Evolutionary conservation across 2,113 vertebrate genomes (phyloP), one percentile per base, ranked within the genome.

Genomic region (Triplophysa rosa): DNA sequence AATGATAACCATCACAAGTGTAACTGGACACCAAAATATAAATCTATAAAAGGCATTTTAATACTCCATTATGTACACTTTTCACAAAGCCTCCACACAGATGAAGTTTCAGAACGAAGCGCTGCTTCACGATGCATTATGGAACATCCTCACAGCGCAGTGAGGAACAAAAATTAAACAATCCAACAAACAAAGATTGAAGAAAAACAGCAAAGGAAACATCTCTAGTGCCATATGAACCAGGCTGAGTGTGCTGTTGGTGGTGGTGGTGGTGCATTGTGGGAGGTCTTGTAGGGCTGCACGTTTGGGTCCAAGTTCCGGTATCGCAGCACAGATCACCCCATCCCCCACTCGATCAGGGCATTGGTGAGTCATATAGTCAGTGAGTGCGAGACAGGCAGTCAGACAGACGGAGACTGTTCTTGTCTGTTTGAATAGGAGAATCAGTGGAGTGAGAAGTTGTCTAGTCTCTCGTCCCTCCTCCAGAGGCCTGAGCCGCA

Each of bases 1-100:
- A 91, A 83, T 88, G 89, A 87, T 87, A 80, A 92, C 87, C 90
- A 93, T 91, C 89, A 91, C 89, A 89, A 90, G 88, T 85, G 90
- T 90, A 93, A 92, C 88, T 89, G 89, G 91, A 93, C 92, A 92
- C 91, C 90, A 92, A 91, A 93, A 93, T 92, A 93, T 90, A 93
- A 92, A 93, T 93, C 92, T 93, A 93, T 92, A 92, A 93, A 93
- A 91, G 89, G 89, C 89, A 89, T 92, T 92, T 93, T 93, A 92
- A 90, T 91, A 92, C 92, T 92, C 93, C 92, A 94, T 91, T 96
- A 97, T 96, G 93, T 96, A 97, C 95, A 97, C 87, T 94, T 95
- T 95, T 94, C 94, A 96, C 94, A 97, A 91, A 93, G 88, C 88
- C 93, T 92, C 90, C 85, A 68, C 71, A 66, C 37, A 87, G 86